Conservation (phyloP, 2,113 vertebrate species). For the Camelus bactrianus region DNA sequence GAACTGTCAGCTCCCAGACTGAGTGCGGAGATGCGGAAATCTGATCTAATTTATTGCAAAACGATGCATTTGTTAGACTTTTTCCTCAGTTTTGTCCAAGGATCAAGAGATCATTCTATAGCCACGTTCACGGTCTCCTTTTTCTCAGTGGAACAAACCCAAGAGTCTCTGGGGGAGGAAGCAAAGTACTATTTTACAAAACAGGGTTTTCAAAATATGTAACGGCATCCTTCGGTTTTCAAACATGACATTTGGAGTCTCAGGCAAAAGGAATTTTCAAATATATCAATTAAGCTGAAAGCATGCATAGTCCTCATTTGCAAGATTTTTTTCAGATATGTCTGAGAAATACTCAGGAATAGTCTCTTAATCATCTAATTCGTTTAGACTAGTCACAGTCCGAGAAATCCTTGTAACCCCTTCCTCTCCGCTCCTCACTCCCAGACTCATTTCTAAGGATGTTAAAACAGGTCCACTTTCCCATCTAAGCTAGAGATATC, state of each 20-base stretch:
- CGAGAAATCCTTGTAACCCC: background rate
- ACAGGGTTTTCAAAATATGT: background rate
- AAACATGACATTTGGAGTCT: background rate
- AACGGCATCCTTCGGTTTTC: background rate
- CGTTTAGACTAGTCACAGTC: background rate
- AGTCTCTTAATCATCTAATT: conserved; percentile 53
- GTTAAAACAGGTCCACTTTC: background rate
- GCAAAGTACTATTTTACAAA: background rate
- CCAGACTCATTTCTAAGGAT: background rate
- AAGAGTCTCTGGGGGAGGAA: background rate
- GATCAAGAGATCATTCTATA: conserved; percentile 86
- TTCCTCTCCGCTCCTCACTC: background rate
- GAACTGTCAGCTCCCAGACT: conserved; percentile 92
- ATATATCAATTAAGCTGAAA: background rate
- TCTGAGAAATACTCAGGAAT: conserved; percentile 38
- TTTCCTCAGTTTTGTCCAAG: conserved; percentile 83
- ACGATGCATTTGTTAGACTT: conserved; percentile 90
- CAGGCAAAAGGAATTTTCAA: conserved; percentile 18
- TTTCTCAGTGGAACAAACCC: background rate
- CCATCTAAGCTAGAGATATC: background rate
- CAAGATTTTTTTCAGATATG: background rate
- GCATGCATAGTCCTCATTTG: background rate
- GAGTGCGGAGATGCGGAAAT: conserved; percentile 91
- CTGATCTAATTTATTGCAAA: conserved; percentile 93
- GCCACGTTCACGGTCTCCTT: conserved; percentile 63